These are phyloP conservation scores for Rachycentron canadum DNA, from an alignment of 2,797 vertebrate species.

Conservation along the genomic window DNA sequence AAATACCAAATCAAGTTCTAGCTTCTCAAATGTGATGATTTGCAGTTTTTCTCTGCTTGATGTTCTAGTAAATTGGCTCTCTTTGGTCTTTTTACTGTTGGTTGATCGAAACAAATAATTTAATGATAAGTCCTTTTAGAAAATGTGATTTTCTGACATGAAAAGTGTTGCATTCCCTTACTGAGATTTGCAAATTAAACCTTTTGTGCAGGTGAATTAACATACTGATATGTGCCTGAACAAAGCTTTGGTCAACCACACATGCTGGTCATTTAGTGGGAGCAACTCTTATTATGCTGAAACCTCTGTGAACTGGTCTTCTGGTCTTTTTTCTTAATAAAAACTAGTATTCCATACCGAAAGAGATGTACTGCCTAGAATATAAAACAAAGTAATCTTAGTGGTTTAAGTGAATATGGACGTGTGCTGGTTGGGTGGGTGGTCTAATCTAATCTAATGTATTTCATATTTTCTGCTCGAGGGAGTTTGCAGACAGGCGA, in stretches of 20 bases:
- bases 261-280: conserved; percentile 2
- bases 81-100: background rate
- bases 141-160: background rate
- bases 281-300: conserved; percentile 27
- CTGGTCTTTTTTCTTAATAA: conserved; percentile 10
- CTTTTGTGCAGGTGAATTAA: background rate
- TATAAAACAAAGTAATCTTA: conserved; percentile 23
- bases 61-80: background rate
- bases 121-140: background rate
- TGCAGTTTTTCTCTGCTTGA: background rate
- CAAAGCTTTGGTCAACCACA: background rate
- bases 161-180: background rate
- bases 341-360: conserved; percentile 4
- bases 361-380: conserved; percentile 7
- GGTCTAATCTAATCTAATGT: conserved; percentile 10
- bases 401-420: background rate
- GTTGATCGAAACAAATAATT: background rate
- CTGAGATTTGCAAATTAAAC: background rate
- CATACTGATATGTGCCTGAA: background rate
- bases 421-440: background rate
- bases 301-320: conserved; percentile 2
- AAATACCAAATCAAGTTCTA: background rate
- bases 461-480: conserved; percentile 30
- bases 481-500: conserved; percentile 15
- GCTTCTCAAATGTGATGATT: background rate